Evolutionary conservation across 2,888 invertebrate species (phyloP), one percentile per base, ranked within the genome.

Genomic region (Zootermopsis nevadensis): DNA sequence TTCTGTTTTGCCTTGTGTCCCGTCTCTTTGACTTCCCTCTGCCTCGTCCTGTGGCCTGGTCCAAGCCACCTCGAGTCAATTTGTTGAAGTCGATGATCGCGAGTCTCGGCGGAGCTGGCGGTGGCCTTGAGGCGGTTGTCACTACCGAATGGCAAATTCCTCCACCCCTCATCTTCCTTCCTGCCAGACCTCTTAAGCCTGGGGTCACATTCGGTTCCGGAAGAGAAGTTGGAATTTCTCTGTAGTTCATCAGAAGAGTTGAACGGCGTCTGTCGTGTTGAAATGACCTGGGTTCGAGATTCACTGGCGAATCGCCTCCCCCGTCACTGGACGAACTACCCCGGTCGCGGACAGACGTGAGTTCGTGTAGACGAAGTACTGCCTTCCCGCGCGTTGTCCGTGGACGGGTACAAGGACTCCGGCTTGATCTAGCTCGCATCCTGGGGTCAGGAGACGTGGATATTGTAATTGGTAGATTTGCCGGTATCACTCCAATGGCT

Each of bases 11-110:
- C 48, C 48, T 48, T 3, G 48, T 1, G 19, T 48, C 48, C 19
- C 48, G 48, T 48, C 48, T 48, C 48, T 35, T 83, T 19, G 67
- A 30, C 48, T 38, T 66, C 30, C 76, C 80, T 66, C 80, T 66
- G 27, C 66, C 82, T 30, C 84, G 80, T 2, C 84, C 82, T 6
- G 85, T 85, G 60, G 91, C 91, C 84, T 90, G 88, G 84, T 92
- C 92, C 77, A 93, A 89, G 83, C 93, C 92, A 55, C 92, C 92
- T 81, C 92, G 90, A 10, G 94, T 93, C 87, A 94, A 91, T 88
- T 93, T 91, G 90, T 94, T 94, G 88, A 94, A 93, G 90, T 94
- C 94, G 85, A 95, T 94, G 86, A 94, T 94, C 38, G 94, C 93
- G 85, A 95, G 90, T 87, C 92, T 92, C n/a, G 94, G 94, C 87